Conservation (phyloP, 2,797 vertebrate species). For the Adelosebastes latens region DNA sequence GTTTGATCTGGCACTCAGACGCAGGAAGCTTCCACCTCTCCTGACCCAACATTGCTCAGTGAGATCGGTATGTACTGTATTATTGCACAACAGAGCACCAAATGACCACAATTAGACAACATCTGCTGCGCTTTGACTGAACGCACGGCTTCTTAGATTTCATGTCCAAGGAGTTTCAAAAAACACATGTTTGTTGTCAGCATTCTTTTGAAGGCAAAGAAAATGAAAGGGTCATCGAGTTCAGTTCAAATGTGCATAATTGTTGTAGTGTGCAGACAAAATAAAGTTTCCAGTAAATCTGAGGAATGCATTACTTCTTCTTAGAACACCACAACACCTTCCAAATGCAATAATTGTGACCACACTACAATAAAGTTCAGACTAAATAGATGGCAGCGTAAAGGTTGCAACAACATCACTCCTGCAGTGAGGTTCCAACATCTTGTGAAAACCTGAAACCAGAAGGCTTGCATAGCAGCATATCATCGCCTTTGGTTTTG, state of each 20-base stretch:
- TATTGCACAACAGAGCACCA: constrained; percentile 40
- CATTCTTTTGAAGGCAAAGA: constrained; percentile 20
- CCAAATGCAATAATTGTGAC: neutral
- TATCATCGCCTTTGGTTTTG: neutral
- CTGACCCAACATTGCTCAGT: constrained; percentile 1
- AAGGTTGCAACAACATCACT: neutral
- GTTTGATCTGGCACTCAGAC: constrained; percentile 8
- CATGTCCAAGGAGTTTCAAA: constrained; percentile 11
- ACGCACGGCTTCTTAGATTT: constrained; percentile 41
- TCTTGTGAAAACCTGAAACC: neutral
- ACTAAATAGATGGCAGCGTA: neutral
- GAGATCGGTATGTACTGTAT: constrained; percentile 20
- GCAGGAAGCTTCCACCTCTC: neutral
- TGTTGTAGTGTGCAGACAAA: neutral
- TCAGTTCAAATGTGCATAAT: constrained; percentile 1
- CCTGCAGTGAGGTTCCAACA: neutral
- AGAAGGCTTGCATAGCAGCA: neutral
- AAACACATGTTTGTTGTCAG: constrained; percentile 46
- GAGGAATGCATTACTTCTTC: neutral
- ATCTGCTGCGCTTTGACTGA: constrained; percentile 49
- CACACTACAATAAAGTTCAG: neutral
- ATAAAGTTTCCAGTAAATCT: neutral
- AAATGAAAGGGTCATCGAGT: neutral
- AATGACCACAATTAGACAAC: constrained; percentile 56
- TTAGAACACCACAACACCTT: neutral